These are phyloP conservation scores for Ispidina picta DNA, from an alignment of 2,797 vertebrate genomes.

Conservation along the genomic window DNA sequence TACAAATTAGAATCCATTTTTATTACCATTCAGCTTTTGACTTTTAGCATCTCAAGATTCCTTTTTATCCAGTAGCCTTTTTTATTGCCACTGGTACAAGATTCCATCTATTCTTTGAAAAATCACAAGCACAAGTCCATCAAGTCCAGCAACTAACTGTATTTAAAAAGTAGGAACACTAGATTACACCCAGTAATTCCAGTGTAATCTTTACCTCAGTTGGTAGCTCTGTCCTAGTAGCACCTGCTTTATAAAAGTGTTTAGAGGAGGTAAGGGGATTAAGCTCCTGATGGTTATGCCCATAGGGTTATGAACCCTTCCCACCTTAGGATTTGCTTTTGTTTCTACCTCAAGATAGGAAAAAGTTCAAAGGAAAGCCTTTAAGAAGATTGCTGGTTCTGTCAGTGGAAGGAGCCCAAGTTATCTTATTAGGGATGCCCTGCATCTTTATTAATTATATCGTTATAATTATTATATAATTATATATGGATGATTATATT, in stretches of 20 bases:
- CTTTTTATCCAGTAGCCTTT: background rate
- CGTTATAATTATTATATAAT: too few species aligned
- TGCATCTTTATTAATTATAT: background rate
- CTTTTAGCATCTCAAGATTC: background rate
- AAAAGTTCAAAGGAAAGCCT: background rate
- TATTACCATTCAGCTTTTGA: background rate
- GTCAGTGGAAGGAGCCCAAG: background rate
- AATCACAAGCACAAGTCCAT: background rate
- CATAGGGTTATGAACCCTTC: background rate
- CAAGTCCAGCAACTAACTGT: background rate
- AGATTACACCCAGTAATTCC: conserved; percentile 34
- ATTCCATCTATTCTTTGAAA: background rate
- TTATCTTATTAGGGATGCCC: background rate
- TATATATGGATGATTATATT: background rate
- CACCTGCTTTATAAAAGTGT: conserved; percentile 24
- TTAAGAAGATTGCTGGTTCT: accelerated
- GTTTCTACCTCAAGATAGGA: background rate
- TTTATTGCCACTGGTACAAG: background rate
- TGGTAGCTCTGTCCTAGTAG: conserved; percentile 42
- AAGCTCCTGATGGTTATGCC: background rate
- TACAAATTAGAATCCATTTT: background rate
- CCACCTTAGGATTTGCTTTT: background rate
- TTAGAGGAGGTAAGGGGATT: conserved; percentile 25
- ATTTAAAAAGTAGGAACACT: background rate
- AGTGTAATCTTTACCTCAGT: conserved; percentile 45